Percentiles rank a stretch among this genome's conserved stretches.
Conservation (phyloP, 2,888 invertebrate genomes). For the Onchidella celtica region DNA sequence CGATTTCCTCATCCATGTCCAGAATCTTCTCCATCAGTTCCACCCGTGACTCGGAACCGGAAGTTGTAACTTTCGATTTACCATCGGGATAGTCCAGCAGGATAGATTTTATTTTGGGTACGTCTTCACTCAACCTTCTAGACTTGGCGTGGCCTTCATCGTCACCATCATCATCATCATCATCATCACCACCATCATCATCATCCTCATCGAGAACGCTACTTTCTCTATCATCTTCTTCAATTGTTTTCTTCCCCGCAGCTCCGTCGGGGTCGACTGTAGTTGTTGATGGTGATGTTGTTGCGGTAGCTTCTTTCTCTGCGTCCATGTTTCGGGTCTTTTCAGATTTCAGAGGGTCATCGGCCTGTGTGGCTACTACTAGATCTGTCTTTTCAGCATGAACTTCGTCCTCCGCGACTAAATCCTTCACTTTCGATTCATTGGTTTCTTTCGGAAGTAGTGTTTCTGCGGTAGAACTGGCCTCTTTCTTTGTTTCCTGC, state of each 20-base stretch:
- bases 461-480: neutral
- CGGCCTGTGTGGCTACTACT: neutral
- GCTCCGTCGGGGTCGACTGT: constrained; percentile 83
- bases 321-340: neutral
- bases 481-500: neutral
- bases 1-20: constrained; percentile 92
- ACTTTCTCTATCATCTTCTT: neutral
- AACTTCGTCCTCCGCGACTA: too few relatives aligned
- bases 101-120: constrained; percentile 6
- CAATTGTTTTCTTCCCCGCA: neutral
- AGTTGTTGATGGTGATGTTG: constrained; percentile 82
- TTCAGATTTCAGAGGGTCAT: neutral
- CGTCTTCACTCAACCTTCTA: neutral
- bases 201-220: neutral
- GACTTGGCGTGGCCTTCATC: neutral
- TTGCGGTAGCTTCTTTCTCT: neutral
- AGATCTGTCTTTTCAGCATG: neutral
- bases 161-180: neutral
- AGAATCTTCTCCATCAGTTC: constrained; percentile 88
- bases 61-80: constrained; percentile 42
- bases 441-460: neutral
- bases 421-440: too few relatives aligned
- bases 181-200: neutral
- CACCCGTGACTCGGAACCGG: constrained; percentile 48
- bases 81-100: constrained; percentile 33